Evolutionary conservation across 2,797 vertebrate genomes (phyloP).

Genomic region (Cyclura pinguis): DNA sequence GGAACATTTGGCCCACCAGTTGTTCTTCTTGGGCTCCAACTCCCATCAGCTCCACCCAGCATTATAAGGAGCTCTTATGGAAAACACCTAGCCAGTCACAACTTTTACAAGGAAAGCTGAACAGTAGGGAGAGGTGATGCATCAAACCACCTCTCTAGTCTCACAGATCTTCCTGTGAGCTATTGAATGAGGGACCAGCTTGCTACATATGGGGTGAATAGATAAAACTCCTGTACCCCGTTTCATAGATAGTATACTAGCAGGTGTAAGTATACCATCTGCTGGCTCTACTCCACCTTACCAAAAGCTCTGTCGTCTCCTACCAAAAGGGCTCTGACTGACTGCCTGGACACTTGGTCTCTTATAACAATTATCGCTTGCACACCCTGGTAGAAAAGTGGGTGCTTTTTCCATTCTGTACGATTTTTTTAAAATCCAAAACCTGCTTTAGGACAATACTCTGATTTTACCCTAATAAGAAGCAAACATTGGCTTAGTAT

Average conservation of each 20-base stretch:
- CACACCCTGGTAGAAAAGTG: no score
- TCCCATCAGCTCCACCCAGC: neutral
- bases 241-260: neutral
- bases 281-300: neutral
- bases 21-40: neutral
- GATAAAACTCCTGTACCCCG: neutral
- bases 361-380: no score
- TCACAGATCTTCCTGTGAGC: neutral
- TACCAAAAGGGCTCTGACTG: no score
- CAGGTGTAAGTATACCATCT: neutral
- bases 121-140: neutral
- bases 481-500: no score
- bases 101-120: neutral
- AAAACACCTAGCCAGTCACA: no score
- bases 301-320: neutral
- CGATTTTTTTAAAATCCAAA: no score
- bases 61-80: no score
- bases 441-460: no score
- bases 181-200: neutral
- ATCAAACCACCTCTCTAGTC: neutral
- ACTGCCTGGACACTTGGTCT: neutral
- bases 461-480: no score
- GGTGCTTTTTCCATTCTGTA: no score
- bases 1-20: neutral
- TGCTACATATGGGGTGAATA: neutral